Conservation (phyloP, 2,113 vertebrate species). For the Syngnathus typhle region DNA sequence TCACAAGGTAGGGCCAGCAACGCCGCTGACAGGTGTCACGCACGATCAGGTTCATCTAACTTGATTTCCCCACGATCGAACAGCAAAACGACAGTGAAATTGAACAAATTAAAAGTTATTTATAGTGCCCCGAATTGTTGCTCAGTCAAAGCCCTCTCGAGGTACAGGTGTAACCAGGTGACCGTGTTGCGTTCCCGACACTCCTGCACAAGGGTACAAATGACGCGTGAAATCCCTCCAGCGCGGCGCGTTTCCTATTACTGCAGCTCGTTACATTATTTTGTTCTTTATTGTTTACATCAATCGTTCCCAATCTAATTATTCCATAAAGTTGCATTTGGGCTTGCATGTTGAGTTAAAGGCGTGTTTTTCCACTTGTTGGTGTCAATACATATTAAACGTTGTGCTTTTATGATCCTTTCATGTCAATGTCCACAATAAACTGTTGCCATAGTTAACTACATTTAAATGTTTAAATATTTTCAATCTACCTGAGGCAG, state of each 20-base stretch:
- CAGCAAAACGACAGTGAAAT: background rate
- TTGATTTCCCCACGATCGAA: background rate
- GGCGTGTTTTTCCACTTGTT: background rate
- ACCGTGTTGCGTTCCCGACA: constrained; percentile 14
- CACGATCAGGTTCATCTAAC: background rate
- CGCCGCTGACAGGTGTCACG: constrained; percentile 35
- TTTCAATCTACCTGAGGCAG: background rate
- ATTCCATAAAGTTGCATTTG: background rate
- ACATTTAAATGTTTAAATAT: background rate
- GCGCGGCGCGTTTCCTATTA: background rate
- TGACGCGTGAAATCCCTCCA: background rate
- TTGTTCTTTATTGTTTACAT: background rate
- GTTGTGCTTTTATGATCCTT: no score
- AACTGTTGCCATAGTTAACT: background rate
- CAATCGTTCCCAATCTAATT: background rate
- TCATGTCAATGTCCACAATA: background rate
- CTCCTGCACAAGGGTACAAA: background rate
- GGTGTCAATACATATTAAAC: no score
- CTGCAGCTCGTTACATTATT: background rate
- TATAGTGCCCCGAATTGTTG: background rate
- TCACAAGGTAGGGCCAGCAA: constrained; percentile 45
- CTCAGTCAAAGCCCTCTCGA: background rate
- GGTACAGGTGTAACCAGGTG: constrained; percentile 21
- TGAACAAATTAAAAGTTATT: background rate
- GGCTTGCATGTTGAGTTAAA: background rate